Evolutionary conservation across 2,888 invertebrate genomes (phyloP), one percentile per base, ranked within the genome.

Genomic region (Phlogophora meticulosa): DNA sequence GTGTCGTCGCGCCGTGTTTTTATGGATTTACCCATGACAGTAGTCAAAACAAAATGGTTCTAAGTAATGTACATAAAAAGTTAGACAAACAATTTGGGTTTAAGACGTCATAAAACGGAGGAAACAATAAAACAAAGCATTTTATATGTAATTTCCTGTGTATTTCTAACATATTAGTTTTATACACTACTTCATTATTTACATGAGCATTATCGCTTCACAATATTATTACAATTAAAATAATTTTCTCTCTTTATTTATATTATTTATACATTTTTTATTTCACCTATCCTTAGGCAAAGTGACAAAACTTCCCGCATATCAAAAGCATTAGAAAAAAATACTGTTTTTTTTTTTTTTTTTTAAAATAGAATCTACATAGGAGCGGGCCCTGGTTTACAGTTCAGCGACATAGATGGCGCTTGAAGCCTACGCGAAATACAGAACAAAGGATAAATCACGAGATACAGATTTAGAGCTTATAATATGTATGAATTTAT

Each of bases 171-270:
- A 92, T 93, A 93, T 92, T 92, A 93, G 90, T 93, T 91, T 94
- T 92, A 93, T 94, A 94, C 92, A 93, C 93, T 94, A 94, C 91
- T 89, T 93, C 89, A 90, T 93, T 94, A 95, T 95, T 92, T 95
- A 95, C 95, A 95, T 94, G 94, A 95, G 95, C 95, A 94, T 94
- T 93, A 90, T 92, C 87, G 92, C 94, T 94, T 94, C 92, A 90
- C 91, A 94, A 93, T 94, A 92, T 89, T 91, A 91, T 92, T 93
- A 94, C 93, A 92, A 89, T 92, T 94, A 94, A 94, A 95, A 94
- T 94, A 94, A 87, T 88, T 91, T 93, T 94, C 91, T 94, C 93
- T 94, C 92, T 93, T 90, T 89, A 92, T 91, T 87, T 93, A 93
- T 92, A 93, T 91, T 93, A 92, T 93, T 91, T 94, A 90, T 93